phyloP scores from a whole-genome alignment of 1,140 invertebrate genomes.

The Ceratina japonica region DNA sequence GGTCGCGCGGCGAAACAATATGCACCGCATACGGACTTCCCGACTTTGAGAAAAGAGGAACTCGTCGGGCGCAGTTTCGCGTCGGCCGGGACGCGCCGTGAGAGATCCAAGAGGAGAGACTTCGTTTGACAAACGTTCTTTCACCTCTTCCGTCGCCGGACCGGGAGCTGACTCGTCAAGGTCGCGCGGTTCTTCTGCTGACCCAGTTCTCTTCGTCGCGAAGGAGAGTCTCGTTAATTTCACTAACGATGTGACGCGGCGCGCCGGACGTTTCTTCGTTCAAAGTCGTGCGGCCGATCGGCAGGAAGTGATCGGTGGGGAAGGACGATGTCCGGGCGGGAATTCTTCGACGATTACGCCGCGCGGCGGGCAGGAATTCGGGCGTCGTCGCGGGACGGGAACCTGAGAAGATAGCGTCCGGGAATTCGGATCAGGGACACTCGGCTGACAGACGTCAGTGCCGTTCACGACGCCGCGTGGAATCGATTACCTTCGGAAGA shows the following conservation, averaged over 20 bases:
- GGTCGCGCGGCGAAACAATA: not conserved
- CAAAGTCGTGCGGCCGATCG: not conserved
- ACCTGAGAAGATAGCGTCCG: conserved; percentile 18
- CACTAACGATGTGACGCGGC: not conserved
- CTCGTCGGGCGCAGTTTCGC: too few relatives aligned
- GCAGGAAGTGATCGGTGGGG: not conserved
- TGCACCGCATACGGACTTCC: not conserved
- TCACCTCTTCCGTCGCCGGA: not conserved
- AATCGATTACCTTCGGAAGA: too few relatives aligned
- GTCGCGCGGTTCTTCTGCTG: not conserved
- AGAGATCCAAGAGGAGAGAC: not conserved
- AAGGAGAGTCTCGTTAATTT: not conserved
- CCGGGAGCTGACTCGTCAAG: not conserved
- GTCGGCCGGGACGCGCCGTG: not conserved
- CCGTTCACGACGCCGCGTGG: not conserved
- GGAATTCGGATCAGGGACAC: not conserved
- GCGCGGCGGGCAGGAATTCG: not conserved
- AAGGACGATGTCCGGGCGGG: conserved; percentile 10
- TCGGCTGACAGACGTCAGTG: not conserved
- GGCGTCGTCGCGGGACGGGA: conserved; percentile 2
- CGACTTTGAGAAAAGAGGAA: not conserved
- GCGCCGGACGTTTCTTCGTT: not conserved
- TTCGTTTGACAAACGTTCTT: not conserved
- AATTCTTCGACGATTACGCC: conserved; percentile 34
- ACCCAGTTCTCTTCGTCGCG: not conserved